These are phyloP conservation scores for Crocallis elinguaria DNA, from an alignment of 2,888 invertebrate species.

Conservation along the genomic window DNA sequence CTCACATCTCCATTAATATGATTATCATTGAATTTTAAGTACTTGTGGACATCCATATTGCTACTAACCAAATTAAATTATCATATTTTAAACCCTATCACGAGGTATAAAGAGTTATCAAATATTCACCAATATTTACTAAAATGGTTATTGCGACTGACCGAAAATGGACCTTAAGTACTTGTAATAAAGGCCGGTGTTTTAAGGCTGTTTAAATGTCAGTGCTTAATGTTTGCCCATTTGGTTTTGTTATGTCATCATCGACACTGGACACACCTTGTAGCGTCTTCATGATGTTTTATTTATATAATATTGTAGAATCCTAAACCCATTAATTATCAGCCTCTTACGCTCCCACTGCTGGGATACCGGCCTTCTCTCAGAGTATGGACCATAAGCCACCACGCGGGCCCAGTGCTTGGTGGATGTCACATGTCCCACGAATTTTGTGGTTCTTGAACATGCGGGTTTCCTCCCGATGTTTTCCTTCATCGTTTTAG, in stretches of 20 bases:
- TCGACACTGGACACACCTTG: conserved; percentile 44
- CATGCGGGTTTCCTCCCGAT: no score
- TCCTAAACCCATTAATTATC: no score
- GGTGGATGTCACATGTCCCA: no score
- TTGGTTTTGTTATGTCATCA: conserved; percentile 48
- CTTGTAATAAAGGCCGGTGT: conserved; percentile 25
- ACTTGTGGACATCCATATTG: not conserved
- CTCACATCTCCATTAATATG: conserved; percentile 7
- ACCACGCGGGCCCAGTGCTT: no score
- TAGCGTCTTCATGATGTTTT: conserved; percentile 34
- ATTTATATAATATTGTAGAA: no score
- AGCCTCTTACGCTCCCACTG: no score
- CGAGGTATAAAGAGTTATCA: conserved; percentile 3
- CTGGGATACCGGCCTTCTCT: no score
- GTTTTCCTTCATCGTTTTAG: no score
- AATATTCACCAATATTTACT: conserved; percentile 2
- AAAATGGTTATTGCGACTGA: conserved; percentile 4
- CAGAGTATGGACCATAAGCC: no score
- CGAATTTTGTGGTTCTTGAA: no score
- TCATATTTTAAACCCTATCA: conserved; percentile 5
- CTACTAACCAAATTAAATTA: conserved; percentile 1
- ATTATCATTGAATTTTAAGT: conserved; percentile 20
- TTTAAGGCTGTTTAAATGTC: conserved; percentile 35
- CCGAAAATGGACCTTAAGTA: conserved; percentile 18
- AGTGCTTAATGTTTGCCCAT: conserved; percentile 34